Percentiles rank a stretch among this genome's conserved stretches.
Conservation (phyloP, 2,888 invertebrate genomes). For the Coelinius sp. region DNA sequence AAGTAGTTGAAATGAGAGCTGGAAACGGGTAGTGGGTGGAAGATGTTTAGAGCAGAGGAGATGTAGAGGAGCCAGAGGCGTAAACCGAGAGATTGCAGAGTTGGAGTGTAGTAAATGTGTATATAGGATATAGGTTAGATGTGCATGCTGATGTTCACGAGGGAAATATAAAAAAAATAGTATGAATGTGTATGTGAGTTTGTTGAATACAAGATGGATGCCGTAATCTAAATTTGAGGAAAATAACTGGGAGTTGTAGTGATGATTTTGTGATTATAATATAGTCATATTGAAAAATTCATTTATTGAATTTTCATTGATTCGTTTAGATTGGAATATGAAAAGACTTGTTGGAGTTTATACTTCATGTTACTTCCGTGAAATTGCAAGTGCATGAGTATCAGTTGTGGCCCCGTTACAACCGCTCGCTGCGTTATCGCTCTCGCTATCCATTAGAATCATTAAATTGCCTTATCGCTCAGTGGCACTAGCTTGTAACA, state of each 20-base stretch:
- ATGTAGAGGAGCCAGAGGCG: constrained; percentile 16
- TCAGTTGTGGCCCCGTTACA: not conserved
- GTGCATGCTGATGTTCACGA: constrained; percentile 8
- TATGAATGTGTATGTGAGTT: not conserved
- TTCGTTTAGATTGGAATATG: not conserved
- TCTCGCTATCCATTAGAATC: constrained; percentile 4
- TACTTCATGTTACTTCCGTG: not conserved
- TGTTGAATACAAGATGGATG: not conserved
- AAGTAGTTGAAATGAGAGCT: constrained; percentile 14
- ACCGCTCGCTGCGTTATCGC: not conserved
- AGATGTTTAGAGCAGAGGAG: not conserved
- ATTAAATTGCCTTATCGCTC: constrained; percentile 11
- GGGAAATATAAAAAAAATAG: not conserved
- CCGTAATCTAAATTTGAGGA: not conserved
- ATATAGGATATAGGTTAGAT: too few species aligned
- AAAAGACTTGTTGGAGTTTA: not conserved
- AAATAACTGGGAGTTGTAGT: not conserved
- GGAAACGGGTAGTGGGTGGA: not conserved
- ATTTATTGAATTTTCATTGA: not conserved
- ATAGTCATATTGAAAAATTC: too few species aligned
- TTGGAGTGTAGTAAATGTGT: too few species aligned
- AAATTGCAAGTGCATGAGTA: not conserved
- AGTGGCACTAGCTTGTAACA: not conserved
- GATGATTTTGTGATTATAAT: not conserved
- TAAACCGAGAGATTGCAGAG: constrained; percentile 19